These are phyloP conservation scores for Campoplex capitator DNA, from an alignment of 2,888 invertebrate species.

Conservation along the genomic window DNA sequence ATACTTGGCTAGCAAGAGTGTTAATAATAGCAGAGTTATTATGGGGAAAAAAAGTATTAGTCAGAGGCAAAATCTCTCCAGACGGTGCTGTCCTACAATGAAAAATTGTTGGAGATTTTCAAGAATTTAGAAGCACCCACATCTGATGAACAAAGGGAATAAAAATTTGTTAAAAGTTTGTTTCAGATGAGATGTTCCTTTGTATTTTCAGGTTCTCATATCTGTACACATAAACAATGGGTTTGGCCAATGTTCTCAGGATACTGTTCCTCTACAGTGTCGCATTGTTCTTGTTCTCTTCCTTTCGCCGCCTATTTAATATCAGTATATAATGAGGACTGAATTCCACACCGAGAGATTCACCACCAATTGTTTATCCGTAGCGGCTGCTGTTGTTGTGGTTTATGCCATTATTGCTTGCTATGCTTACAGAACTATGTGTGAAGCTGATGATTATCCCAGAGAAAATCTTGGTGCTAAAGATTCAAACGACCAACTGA, in stretches of 20 bases:
- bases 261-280: slow-evolving; percentile 90
- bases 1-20: slow-evolving; percentile 91
- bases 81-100: slow-evolving; percentile 89
- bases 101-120: slow-evolving; percentile 85
- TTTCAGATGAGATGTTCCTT: slow-evolving; percentile 54
- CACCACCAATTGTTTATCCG: slow-evolving; percentile 89
- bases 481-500: slow-evolving; percentile 9
- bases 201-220: slow-evolving; percentile 78
- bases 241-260: slow-evolving; percentile 73
- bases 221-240: slow-evolving; percentile 68
- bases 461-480: slow-evolving; percentile 82
- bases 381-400: slow-evolving; percentile 91
- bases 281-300: slow-evolving; percentile 94
- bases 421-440: slow-evolving; percentile 92
- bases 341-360: slow-evolving; percentile 88
- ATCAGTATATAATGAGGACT: slow-evolving; percentile 87
- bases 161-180: slow-evolving; percentile 35
- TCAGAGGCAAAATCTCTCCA: slow-evolving; percentile 90
- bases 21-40: slow-evolving; percentile 93
- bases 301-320: slow-evolving; percentile 91
- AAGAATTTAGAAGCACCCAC: slow-evolving; percentile 61
- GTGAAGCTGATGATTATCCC: slow-evolving; percentile 88
- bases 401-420: slow-evolving; percentile 92
- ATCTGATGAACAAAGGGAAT: slow-evolving; percentile 75
- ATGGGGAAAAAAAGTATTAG: slow-evolving; percentile 90